Base-by-base conservation (phyloP, 2,797 vertebrate species). In the Esox masquinongy region DNA sequence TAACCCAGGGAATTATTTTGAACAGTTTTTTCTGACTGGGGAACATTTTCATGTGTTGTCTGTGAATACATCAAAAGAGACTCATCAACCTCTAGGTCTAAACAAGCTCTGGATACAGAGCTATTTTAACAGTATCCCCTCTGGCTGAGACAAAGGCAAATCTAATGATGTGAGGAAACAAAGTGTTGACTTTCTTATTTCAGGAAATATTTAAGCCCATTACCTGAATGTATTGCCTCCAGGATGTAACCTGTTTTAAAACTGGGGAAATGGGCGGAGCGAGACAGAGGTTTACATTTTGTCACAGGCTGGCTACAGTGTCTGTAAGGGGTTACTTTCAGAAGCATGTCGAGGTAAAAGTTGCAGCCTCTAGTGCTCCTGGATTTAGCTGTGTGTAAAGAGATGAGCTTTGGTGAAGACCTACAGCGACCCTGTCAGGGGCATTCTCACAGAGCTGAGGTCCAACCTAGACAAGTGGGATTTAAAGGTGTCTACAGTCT, bases 361-460 rank as follows among this genome's bases (percentile, higher is more conserved):
- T 4, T 29, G 61, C 24, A 31, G 29, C 61, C 61, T 7, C 24
- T 17, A 26, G 61, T 3, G 12, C 22, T 24, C 61, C 61, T 64
- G 61, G 61, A 11, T 64, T 29, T 64, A 14, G 61, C 61, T 29
- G 19, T 63, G 66, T 50, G 39, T 11, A 16, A 53, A 69, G 72
- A 63, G 67, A 50, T 74, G 19, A 70, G 56, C 24, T 49, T 74
- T 66, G 73, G 8, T 8, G 36, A 63, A 51, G 51, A 22, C 17
- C 64, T 59, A 31, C 49, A 59, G 64, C 50, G 9, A 17, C 24
- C 43, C 24, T 68, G 50, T 56, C 64, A 61, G 76, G 71, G 56
- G 39, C 34, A 26, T 39, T 50, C 43, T 31, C 51, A 61, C 50
- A 73, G 29, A 68, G 31, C 34, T 31, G 66, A 68, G 66, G 36